Evolutionary conservation across 2,113 vertebrate species (phyloP), one percentile per base, ranked within the genome.

Genomic region (Martes martes): DNA sequence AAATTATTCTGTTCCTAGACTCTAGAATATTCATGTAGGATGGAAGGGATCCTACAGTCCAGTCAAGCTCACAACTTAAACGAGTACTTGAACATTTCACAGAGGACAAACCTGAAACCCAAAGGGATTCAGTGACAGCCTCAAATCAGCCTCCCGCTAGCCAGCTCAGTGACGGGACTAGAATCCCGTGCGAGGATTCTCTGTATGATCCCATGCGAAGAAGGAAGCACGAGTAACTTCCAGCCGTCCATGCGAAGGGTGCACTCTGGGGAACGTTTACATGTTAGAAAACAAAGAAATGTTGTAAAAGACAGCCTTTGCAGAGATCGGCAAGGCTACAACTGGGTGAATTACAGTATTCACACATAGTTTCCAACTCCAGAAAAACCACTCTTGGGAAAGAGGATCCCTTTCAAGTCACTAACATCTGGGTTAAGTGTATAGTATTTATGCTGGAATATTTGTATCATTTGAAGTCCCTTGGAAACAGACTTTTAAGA

Each of bases 401-500:
- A 85, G 36, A 45, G 61, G 19, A 24, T 69, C 42, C 28, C 42
- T 83, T 65, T 78, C 71, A 89, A 89, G 19, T 14, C 79, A 50
- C n/a, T 61, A 47, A 95, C 21, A 47, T 39, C 55, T 82, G 26
- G 10, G 23, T 81, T 23, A 89, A 89, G 73, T 71, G 8, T 78
- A 39, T 36, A 67, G 83, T 78, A 57, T 83, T 90, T 83, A 79
- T 28, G n/a, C 28, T 83, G 79, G 55, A 86, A 63, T 61, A 39
- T 65, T 33, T 82, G 59, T 79, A 65, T 85, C 47, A 83, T 52
- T 89, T 96, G 52, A 80, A 61, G 61, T 94, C 33, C 59, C 33
- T 83, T 63, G 36, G 92, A 96, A 86, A 97, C 47, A 23, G 36
- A 83, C 94, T 94, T 95, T 93, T 23, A 96, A 82, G 78, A 67